phyloP scores from a whole-genome alignment of 1,140 invertebrate species.

The Helicoverpa zea region DNA sequence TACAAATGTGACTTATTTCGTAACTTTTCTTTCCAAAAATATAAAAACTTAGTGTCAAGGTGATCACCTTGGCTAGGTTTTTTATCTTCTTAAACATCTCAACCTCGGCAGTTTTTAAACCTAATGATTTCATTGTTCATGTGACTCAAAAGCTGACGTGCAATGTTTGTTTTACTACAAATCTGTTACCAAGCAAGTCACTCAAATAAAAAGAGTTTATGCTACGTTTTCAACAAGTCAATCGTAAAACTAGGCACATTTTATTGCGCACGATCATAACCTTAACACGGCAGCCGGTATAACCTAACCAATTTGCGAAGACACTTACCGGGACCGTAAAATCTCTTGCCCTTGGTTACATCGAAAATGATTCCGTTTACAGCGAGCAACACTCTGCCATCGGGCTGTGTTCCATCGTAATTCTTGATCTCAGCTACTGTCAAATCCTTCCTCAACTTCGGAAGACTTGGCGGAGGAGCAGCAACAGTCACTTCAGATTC shows the following conservation, averaged over 20 bases:
- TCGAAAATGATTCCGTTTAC: conserved; percentile 81
- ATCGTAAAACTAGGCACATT: conserved; percentile 23
- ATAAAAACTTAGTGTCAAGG: neutral
- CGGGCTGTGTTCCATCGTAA: conserved; percentile 79
- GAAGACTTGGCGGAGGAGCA: conserved; percentile 70
- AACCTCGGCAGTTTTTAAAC: neutral
- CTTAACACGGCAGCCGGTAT: conserved; percentile 33
- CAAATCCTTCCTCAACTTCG: conserved; percentile 78
- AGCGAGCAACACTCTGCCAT: conserved; percentile 79
- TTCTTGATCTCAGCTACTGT: conserved; percentile 79
- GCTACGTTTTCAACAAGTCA: neutral
- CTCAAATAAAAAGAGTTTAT: conserved; percentile 6
- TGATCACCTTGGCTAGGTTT: neutral
- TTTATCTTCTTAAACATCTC: neutral
- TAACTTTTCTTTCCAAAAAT: neutral
- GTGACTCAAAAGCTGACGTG: neutral
- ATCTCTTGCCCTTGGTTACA: conserved; percentile 80
- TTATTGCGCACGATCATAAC: conserved; percentile 46
- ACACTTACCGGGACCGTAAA: conserved; percentile 81
- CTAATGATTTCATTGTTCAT: neutral
- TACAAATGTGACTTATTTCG: no score
- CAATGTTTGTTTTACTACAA: neutral
- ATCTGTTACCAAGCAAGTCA: neutral
- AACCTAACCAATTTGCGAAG: conserved; percentile 45
- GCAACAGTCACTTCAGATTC: conserved; percentile 64